Evolutionary conservation across 2,797 vertebrate species (phyloP), one percentile per base, ranked within the genome.

Genomic region (Epinephelus awoara): DNA sequence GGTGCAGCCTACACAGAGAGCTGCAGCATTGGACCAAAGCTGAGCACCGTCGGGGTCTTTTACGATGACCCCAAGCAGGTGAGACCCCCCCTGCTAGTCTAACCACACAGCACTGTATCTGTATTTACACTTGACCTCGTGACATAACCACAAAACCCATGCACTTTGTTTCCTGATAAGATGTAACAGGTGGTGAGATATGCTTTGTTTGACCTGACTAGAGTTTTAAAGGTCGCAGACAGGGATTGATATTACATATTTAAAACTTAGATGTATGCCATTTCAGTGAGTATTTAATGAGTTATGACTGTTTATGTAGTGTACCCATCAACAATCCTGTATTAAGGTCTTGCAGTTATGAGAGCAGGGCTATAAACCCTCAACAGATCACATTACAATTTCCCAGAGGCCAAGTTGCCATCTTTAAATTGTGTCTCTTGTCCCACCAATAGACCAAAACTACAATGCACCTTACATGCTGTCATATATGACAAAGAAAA

Each of bases 41-140:
- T 98, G 67, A 95, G 76, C 64, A 94, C 96, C 82, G 95, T 99
- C 3, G 97, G 95, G 0, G 79, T 99, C 84, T 99, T 97, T 93
- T 99, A 99, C 1, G 97, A 99, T 94, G 96, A 97, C 89, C 97
- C 97, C 73, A 95, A 95, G 25, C 89, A 95, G 95, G 95, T 96
- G 77, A 93, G 92, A 68, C 15, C 21, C 57, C 61, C 4, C 57
- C 61, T 17, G 62, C 1, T 12, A 46, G 13, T 29, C 7, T 40
- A 25, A 15, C 58, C 4, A 9, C 50, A 75, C 55, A 47, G 47
- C 49, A 12, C 29, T 5, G 4, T 25, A 4, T 21, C 25, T 69
- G 65, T 72, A 3, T 79, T 74, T 62, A 23, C 67, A 68, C 61
- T 42, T 74, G 74, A 76, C 67, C 77, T 69, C 74, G 5, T 80